Base-by-base conservation (phyloP, 2,888 invertebrate genomes). In the Mimumesa dahlbomi region DNA sequence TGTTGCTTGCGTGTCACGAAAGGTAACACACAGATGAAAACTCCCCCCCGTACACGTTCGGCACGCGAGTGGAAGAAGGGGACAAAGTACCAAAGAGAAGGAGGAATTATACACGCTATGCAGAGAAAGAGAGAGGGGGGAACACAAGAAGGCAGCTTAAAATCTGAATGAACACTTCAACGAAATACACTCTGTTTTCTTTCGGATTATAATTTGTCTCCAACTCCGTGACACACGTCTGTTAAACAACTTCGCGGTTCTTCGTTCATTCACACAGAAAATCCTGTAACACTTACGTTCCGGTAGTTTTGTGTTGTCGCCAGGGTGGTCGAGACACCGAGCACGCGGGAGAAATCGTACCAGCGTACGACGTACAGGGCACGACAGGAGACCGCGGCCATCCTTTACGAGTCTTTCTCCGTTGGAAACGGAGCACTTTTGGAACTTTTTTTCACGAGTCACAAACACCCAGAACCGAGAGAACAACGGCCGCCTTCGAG, bases 361-460 rank as follows among this genome's bases (percentile, higher is more conserved):
- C 84, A 83, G 65, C 85, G 79, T 31, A 85, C 77, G 56, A 85
- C 73, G 70, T 79, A 75, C 40, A 87, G 77, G 43, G 84, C 80
- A 48, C 87, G 85, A 73, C 83, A 84, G 73, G 84, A 84, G 31
- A 83, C 84, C 75, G 84, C 84, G 74, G 86, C 86, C 88, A 88
- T 88, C 40, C 52, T 67, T 52, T 40, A 9, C 31, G 22, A 43
- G 11, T 29, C 38, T 7, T 38, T n/a, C 16, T 45, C 25, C 42
- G 62, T 50, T 4, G 22, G n/a, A 42, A 42, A 42, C 49, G 18
- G 29, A 22, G 25, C 31, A 61, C 53, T 50, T 25, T 42, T 11
- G 5, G 22, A 21, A 38, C n/a, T n/a, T 21, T 18, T 18, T 16
- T 25, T 40, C 68, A 38, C 77, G 54, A 68, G 21, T 54, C 71